Evolutionary conservation across 2,797 vertebrate species (phyloP).

Genomic region (Kryptopterus vitreolus): DNA sequence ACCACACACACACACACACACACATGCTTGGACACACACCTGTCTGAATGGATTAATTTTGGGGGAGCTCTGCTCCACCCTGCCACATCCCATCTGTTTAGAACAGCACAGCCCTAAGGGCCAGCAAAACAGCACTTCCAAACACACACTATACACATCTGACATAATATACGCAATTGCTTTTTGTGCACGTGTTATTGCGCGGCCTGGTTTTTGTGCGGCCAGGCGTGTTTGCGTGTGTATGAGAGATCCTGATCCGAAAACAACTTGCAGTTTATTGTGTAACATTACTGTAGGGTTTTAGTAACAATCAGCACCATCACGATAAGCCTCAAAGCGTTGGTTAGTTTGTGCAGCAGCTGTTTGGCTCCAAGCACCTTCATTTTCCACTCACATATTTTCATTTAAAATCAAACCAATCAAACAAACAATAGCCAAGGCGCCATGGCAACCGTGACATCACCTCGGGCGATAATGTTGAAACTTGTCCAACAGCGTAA

Average conservation of each 20-base stretch:
- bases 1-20: too few species aligned
- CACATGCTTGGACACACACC: constrained; percentile 45
- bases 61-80: constrained; percentile 55
- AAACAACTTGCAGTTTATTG: constrained; percentile 28
- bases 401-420: constrained; percentile 33
- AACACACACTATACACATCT: constrained; percentile 34
- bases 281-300: constrained; percentile 13
- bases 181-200: background rate
- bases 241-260: background rate
- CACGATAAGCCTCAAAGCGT: constrained; percentile 11
- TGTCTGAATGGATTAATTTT: constrained; percentile 55
- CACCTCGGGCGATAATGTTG: constrained; percentile 26
- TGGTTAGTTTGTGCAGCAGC: constrained; percentile 13
- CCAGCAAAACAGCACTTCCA: constrained; percentile 31
- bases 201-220: constrained; percentile 2
- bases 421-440: constrained; percentile 40
- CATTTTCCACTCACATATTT: constrained; percentile 10
- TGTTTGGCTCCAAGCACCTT: constrained; percentile 7
- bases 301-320: background rate
- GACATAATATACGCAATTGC: constrained; percentile 8
- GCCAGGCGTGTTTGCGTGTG: too few species aligned
- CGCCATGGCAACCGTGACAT: constrained; percentile 35
- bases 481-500: constrained; percentile 14
- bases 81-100: constrained; percentile 55
- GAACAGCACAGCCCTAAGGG: constrained; percentile 58